Evolutionary conservation across 1,140 invertebrate species (phyloP).

Genomic region (Diplogasteroides magnus): DNA sequence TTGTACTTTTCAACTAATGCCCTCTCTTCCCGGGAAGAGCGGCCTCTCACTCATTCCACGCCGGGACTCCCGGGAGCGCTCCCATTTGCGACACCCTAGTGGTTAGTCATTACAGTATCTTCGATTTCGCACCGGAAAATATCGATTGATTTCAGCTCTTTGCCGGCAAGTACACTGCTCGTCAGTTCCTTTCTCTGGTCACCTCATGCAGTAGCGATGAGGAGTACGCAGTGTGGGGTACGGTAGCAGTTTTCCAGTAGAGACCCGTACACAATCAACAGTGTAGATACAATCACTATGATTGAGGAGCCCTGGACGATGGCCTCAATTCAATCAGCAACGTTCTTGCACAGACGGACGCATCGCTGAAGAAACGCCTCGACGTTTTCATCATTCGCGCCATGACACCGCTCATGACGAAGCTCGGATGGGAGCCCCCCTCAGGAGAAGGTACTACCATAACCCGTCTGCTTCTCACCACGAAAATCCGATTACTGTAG

Average conservation of each 20-base stretch:
- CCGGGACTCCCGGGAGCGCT: too few relatives aligned
- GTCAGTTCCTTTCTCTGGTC: conserved; percentile 47
- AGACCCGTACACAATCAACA: too few relatives aligned
- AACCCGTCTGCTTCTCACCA: too few relatives aligned
- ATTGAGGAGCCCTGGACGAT: conserved; percentile 1
- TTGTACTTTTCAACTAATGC: too few relatives aligned
- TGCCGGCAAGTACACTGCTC: conserved; percentile 33
- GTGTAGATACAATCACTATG: too few relatives aligned
- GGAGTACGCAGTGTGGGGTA: conserved; percentile 50
- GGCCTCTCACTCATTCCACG: too few relatives aligned
- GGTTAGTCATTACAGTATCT: too few relatives aligned
- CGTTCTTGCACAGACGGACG: conserved; percentile 25
- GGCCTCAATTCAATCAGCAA: conserved; percentile 22
- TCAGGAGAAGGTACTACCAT: conserved; percentile 56
- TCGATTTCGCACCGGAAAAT: too few relatives aligned
- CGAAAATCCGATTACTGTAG: too few relatives aligned
- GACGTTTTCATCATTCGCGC: conserved; percentile 53
- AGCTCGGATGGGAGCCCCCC: conserved; percentile 57
- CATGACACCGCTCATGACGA: conserved; percentile 53
- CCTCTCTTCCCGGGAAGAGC: too few relatives aligned
- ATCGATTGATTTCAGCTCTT: conserved; percentile 5
- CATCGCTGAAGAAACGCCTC: conserved; percentile 51
- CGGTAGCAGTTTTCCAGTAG: conserved; percentile 18
- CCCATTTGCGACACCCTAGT: too few relatives aligned
- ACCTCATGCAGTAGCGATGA: conserved; percentile 38